Evolutionary conservation across 2,113 vertebrate species (phyloP).

Genomic region (Lepus americanus): DNA sequence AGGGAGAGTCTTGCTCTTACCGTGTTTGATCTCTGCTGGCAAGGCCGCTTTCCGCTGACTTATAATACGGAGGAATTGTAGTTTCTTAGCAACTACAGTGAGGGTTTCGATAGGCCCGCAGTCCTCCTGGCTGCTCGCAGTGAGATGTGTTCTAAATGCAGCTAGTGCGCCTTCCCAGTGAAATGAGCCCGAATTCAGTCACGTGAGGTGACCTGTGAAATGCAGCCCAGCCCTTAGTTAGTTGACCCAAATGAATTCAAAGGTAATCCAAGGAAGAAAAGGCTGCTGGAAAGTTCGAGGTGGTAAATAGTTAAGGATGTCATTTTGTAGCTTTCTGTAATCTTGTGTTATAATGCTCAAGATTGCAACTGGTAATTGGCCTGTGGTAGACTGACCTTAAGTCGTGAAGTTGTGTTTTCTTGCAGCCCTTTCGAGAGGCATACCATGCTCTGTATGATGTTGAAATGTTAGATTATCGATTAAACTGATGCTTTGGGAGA

Average conservation of each 20-base stretch:
- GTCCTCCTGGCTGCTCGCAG: slow-evolving; percentile 72
- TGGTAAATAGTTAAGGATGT: slow-evolving; percentile 39
- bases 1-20: slow-evolving; percentile 69
- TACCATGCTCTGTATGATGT: background rate
- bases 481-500: slow-evolving; percentile 24
- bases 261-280: slow-evolving; percentile 64
- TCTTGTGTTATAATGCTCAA: background rate
- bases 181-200: slow-evolving; percentile 82
- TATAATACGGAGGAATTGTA: slow-evolving; percentile 84
- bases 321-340: slow-evolving; percentile 46
- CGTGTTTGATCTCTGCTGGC: slow-evolving; percentile 79
- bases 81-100: slow-evolving; percentile 88
- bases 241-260: slow-evolving; percentile 70
- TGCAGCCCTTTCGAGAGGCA: slow-evolving; percentile 33
- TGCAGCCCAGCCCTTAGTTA: slow-evolving; percentile 50
- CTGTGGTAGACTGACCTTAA: background rate
- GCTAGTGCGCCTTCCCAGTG: slow-evolving; percentile 78
- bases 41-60: slow-evolving; percentile 83
- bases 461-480: slow-evolving; percentile 46
- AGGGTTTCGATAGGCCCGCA: slow-evolving; percentile 80
- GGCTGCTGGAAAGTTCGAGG: slow-evolving; percentile 49
- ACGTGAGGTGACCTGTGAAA: slow-evolving; percentile 69
- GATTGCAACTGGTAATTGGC: background rate
- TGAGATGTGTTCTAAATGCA: slow-evolving; percentile 82
- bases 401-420: slow-evolving; percentile 61